Conservation (phyloP, 2,113 vertebrate species). For the Bubo blakistoni region DNA sequence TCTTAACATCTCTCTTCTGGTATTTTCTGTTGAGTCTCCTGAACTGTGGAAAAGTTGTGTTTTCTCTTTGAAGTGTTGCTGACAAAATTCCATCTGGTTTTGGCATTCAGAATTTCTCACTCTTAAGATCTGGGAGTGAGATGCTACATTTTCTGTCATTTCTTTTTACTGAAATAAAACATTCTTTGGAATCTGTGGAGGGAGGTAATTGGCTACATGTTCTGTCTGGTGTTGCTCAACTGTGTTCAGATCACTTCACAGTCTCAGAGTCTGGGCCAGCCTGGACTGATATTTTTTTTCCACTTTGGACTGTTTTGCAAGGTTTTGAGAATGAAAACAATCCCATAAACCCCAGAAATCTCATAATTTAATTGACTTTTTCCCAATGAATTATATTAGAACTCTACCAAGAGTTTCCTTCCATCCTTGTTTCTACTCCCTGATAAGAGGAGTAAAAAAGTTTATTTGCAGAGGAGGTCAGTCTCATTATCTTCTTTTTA, state of each 20-base stretch:
- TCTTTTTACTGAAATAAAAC: constrained; percentile 12
- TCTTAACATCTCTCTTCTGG: not conserved
- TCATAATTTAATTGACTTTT: not conserved
- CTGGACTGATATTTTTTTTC: constrained; percentile 36
- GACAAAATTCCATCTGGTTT: constrained; percentile 10
- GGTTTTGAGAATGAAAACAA: constrained; percentile 39
- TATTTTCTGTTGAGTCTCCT: not conserved
- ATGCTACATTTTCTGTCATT: not conserved
- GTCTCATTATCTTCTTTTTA: constrained; percentile 13
- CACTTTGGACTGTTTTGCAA: constrained; percentile 22
- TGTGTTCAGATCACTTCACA: constrained; percentile 14
- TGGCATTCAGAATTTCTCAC: not conserved
- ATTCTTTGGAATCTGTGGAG: not conserved
- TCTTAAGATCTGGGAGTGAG: not conserved
- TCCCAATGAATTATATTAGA: not conserved
- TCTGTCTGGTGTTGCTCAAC: constrained; percentile 48
- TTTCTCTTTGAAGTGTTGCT: constrained; percentile 10
- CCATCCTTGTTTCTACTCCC: not conserved
- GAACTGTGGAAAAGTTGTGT: not conserved
- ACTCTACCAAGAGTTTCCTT: not conserved
- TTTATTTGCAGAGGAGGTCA: not conserved
- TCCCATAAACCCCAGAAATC: not conserved
- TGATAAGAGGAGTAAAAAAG: not conserved
- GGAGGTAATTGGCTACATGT: not conserved
- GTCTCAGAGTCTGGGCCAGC: not conserved